Conservation (phyloP, 2,888 invertebrate genomes). For the Byasa hedistus region DNA sequence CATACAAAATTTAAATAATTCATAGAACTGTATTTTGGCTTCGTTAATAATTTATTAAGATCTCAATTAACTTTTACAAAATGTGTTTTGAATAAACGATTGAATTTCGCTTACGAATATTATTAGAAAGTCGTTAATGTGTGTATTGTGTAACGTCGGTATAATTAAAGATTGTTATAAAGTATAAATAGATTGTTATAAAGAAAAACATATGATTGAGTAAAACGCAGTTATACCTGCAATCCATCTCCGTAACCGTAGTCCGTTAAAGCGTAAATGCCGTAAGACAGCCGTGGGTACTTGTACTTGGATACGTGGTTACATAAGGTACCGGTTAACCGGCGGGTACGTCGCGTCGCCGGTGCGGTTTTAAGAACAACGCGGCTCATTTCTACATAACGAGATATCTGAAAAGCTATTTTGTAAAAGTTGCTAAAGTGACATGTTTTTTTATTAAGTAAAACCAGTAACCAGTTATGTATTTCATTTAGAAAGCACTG, state of each 20-base stretch:
- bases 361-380: conserved; percentile 23
- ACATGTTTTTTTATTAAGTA: conserved; percentile 18
- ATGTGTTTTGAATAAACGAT: not conserved
- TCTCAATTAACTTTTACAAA: not conserved
- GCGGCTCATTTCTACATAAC: conserved; percentile 22
- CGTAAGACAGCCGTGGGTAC: conserved; percentile 23
- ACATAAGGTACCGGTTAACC: conserved; percentile 22
- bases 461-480: conserved; percentile 20
- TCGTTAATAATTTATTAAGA: not conserved
- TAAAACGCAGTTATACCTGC: conserved; percentile 4
- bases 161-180: not conserved
- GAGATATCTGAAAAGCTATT: conserved; percentile 28
- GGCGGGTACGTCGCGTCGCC: not conserved
- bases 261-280: conserved; percentile 23
- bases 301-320: conserved; percentile 19
- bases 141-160: not conserved
- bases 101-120: conserved; percentile 11
- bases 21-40: not conserved
- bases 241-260: conserved; percentile 18
- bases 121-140: not conserved
- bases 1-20: not conserved
- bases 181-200: not conserved
- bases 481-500: conserved; percentile 24
- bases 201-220: conserved; percentile 5
- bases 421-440: conserved; percentile 27